phyloP scores from a whole-genome alignment of 2,797 vertebrate genomes.

The Ctenosaura bakeri region DNA sequence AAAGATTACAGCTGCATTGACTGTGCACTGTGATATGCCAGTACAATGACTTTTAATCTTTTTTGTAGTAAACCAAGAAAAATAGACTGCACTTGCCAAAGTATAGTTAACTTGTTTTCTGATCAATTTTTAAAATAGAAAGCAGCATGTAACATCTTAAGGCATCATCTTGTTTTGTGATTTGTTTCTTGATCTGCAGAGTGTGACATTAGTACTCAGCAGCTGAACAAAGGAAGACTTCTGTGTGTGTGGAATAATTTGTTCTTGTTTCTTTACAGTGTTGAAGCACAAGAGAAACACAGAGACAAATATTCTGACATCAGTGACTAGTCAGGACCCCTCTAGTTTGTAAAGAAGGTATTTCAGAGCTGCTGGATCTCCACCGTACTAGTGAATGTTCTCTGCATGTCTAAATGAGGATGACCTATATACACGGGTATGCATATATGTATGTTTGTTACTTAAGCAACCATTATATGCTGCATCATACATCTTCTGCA shows the following conservation, averaged over 20 bases:
- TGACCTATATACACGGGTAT: slow-evolving; percentile 26
- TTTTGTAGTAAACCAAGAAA: slow-evolving; percentile 13
- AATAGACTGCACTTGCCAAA: slow-evolving; percentile 5
- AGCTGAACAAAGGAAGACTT: slow-evolving; percentile 25
- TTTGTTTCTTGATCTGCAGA: neutral
- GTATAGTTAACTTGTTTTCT: neutral
- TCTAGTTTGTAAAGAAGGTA: neutral
- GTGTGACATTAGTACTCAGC: neutral
- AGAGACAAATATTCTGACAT: slow-evolving; percentile 41
- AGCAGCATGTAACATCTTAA: neutral
- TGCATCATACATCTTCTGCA: slow-evolving; percentile 32
- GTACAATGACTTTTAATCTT: neutral
- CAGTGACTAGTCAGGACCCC: slow-evolving; percentile 27
- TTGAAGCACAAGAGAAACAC: slow-evolving; percentile 39
- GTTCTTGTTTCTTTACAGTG: slow-evolving; percentile 65
- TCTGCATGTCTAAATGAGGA: neutral
- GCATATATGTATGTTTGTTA: slow-evolving; percentile 41
- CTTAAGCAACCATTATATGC: slow-evolving; percentile 40
- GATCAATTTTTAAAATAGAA: neutral
- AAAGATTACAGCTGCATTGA: neutral
- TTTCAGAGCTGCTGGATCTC: slow-evolving; percentile 5
- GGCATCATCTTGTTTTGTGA: neutral
- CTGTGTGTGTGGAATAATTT: neutral
- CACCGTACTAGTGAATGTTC: slow-evolving; percentile 43
- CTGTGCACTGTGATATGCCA: neutral